Base-by-base conservation (phyloP, 2,888 invertebrate genomes). In the Stenichneumon culpator region DNA sequence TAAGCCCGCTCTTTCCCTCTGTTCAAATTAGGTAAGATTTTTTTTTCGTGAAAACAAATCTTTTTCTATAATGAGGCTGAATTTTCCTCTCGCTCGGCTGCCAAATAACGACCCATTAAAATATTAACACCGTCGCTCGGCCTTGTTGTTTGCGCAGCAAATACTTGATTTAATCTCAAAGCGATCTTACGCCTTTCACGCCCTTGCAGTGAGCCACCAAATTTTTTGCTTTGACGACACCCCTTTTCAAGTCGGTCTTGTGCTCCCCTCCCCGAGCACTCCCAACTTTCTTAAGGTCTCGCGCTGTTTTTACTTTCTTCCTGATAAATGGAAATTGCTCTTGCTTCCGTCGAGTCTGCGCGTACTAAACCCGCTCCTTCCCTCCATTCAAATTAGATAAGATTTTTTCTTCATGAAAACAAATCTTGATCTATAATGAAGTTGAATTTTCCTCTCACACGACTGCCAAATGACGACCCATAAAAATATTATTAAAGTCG, bases 131-230 rank as follows among this genome's bases (percentile, higher is more conserved):
- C 3, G 57, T 57, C 2, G 11, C 25, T 57, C 3, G 22, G 57
- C 25, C 22, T 7, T 79, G 57, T 28, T 52, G 25, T 73, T 63
- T 80, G 78, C 72, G 44, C 60, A 79, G 70, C 67, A 79, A 82
- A 79, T 82, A 84, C 82, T 87, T 86, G 87, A 87, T 86, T 89
- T 70, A 79, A 90, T 91, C 91, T 90, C 89, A 88, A 89, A 88
- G 88, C 88, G 91, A 91, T 91, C 90, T 90, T 88, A 87, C 85
- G 85, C 9, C 39, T 39, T 39, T 5, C 5, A 11, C 39, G 5
- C 39, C 39, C 9, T 39, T 39, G 39, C 39, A 39, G 39, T 11
- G 39, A 39, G 39, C 39, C 9, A 39, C 11, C 39, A 0, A 39
- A 52, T 16, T 50, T 74, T 25, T 47, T 74, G 28, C 25, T 32